Conservation (phyloP, 1,140 invertebrate genomes). For the Belonocnema kinseyi region DNA sequence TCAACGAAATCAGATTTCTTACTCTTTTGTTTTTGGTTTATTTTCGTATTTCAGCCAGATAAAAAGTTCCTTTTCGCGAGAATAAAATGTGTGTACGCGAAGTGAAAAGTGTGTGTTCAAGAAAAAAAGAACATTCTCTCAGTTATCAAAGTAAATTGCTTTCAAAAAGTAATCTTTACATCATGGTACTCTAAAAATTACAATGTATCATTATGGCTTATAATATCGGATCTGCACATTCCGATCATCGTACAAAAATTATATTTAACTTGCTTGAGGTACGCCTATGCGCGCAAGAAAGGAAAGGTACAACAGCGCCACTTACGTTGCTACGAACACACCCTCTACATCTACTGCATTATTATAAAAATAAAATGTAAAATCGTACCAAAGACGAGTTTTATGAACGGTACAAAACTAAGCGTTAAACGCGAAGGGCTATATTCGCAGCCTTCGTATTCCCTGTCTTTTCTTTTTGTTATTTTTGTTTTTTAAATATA, state of each 20-base stretch:
- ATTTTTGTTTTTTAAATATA: slow-evolving; percentile 32
- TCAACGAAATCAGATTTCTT: slow-evolving; percentile 22
- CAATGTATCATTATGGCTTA: slow-evolving; percentile 26
- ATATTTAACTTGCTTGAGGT: slow-evolving; percentile 32
- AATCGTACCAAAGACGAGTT: slow-evolving; percentile 71
- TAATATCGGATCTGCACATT: slow-evolving; percentile 30
- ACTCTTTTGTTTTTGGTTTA: slow-evolving; percentile 18
- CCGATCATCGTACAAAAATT: slow-evolving; percentile 29
- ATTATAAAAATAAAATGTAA: slow-evolving; percentile 77
- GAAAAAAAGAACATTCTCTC: slow-evolving; percentile 3
- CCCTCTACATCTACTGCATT: slow-evolving; percentile 66
- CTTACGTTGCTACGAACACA: slow-evolving; percentile 53
- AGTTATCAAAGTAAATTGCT: slow-evolving; percentile 22
- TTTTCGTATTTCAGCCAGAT: slow-evolving; percentile 27
- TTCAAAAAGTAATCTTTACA: slow-evolving; percentile 25
- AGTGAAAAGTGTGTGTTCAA: slow-evolving; percentile 8
- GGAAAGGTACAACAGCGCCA: slow-evolving; percentile 59
- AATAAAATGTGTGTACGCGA: slow-evolving; percentile 22
- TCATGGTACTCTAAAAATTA: slow-evolving; percentile 22
- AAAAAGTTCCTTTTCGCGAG: slow-evolving; percentile 19
- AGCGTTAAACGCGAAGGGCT: slow-evolving; percentile 29
- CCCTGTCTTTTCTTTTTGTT: slow-evolving; percentile 15
- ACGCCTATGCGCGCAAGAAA: slow-evolving; percentile 44
- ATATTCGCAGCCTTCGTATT: slow-evolving; percentile 14
- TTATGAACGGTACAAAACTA: slow-evolving; percentile 57